A percentile compares a stretch with the other conserved stretches of the same genome.
Conservation (phyloP, 1,140 invertebrate genomes). For the Drosophila pruinosa region DNA sequence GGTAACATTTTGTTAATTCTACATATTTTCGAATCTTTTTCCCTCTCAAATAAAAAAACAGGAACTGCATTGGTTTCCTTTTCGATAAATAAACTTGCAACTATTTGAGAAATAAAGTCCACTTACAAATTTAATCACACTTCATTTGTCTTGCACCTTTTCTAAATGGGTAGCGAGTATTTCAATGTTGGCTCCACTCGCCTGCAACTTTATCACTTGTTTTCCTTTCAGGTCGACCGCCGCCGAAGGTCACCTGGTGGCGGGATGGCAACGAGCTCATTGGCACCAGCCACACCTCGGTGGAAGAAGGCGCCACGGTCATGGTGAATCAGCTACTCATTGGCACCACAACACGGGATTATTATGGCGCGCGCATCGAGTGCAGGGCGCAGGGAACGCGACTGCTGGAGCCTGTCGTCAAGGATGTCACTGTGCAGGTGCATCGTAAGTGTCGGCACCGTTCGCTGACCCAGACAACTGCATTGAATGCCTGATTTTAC, state of each 20-base stretch:
- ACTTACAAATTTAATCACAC: no score
- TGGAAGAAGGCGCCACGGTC: conserved; percentile 84
- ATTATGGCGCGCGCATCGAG: conserved; percentile 86
- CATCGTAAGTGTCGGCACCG: conserved; percentile 85
- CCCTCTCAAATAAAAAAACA: no score
- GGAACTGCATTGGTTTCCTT: no score
- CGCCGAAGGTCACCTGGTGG: conserved; percentile 91
- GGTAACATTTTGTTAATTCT: no score
- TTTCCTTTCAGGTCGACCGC: conserved; percentile 85
- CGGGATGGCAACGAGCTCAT: conserved; percentile 88
- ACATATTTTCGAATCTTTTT: no score
- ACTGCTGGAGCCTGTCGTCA: conserved; percentile 84
- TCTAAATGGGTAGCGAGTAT: not conserved
- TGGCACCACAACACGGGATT: conserved; percentile 85
- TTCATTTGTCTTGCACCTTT: no score
- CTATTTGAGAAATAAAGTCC: no score
- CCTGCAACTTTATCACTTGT: not conserved
- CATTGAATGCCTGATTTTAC: not conserved
- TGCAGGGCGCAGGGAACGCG: conserved; percentile 88
- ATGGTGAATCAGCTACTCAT: conserved; percentile 88
- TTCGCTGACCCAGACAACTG: not conserved
- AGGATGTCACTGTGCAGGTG: conserved; percentile 87
- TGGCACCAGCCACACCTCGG: conserved; percentile 85
- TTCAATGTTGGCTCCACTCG: not conserved
- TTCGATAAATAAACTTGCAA: no score